Base-by-base conservation (phyloP, 2,113 vertebrate genomes). In the Setophaga petechia region DNA sequence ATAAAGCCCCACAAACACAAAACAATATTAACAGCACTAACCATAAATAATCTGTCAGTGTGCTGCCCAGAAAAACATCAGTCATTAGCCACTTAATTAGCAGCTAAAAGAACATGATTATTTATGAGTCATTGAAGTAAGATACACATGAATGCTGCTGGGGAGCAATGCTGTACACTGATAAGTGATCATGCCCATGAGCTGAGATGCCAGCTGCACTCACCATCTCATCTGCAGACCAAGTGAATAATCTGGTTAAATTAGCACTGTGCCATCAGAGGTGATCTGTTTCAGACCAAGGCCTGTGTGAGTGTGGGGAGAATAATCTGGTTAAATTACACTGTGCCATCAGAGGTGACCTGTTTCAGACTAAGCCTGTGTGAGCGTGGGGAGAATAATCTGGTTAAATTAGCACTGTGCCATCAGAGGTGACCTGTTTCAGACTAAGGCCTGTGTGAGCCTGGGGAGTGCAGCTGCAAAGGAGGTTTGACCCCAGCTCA, bases 141-240 rank as follows among this genome's bases (percentile, higher is more conserved):
- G 33, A 54, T 33, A 75, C 24, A 78, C 3, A 49, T 27, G 33
- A 89, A 24, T 44, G 54, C 39, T 65, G 39, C 61, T 91, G 62
- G 37, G 31, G 24, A 33, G 61, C 88, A 95, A 78, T 12, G 43
- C 25, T 61, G 10, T 33, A 14, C 10, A 33, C 35, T 47, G 21
- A 43, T 15, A 41, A 90, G 15, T 18, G 66, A 75, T 59, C 44
- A 10, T 24, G 20, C 21, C 74, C 39, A 85, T 2, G 3, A 81
- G 30, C 5, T 39, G 67, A 84, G 84, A 89, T 28, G 37, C 59
- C 94, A 93, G 95, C 46, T 94, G 88, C 66, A 84, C 58, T 85
- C 52, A 93, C 62, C 54, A 81, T 39, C 24, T 43, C 27, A 90
- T 93, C 83, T 96, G 82, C 90, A 96, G 89, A 89, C 73, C 46